These are phyloP conservation scores for Drosophila niveifrons DNA, from an alignment of 2,888 invertebrate genomes.

Conservation along the genomic window DNA sequence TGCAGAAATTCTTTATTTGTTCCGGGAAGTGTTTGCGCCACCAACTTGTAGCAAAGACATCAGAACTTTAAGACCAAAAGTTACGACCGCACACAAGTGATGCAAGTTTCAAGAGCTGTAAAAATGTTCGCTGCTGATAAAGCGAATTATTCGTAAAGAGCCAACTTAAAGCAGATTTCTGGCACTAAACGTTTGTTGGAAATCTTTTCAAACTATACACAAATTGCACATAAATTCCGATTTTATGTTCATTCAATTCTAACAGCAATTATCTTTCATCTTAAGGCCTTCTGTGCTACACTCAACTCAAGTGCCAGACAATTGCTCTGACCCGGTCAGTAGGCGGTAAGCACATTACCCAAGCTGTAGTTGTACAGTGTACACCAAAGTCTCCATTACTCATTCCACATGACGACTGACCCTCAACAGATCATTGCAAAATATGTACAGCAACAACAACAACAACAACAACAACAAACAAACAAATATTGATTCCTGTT, in stretches of 20 bases:
- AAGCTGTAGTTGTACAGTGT: slow-evolving; percentile 1
- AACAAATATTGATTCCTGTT: slow-evolving; percentile 40
- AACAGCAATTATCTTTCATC: background rate
- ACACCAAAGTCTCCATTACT: slow-evolving; percentile 4
- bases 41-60: slow-evolving; percentile 15
- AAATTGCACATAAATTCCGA: background rate
- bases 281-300: background rate
- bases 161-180: background rate
- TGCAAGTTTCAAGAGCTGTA: background rate
- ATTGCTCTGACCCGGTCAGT: slow-evolving; percentile 1
- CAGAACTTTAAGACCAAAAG: slow-evolving; percentile 7
- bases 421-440: slow-evolving; percentile 47
- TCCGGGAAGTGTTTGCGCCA: slow-evolving; percentile 13
- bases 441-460: background rate
- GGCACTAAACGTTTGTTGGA: background rate
- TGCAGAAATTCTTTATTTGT: slow-evolving; percentile 20
- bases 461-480: background rate
- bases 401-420: slow-evolving; percentile 29
- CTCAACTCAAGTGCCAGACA: slow-evolving; percentile 1
- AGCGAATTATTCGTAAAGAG: background rate
- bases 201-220: background rate
- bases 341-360: slow-evolving; percentile 1
- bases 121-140: background rate
- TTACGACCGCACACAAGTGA: background rate
- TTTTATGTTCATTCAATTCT: background rate